These are phyloP conservation scores for Diploptera punctata DNA, from an alignment of 2,888 invertebrate species.

Conservation along the genomic window DNA sequence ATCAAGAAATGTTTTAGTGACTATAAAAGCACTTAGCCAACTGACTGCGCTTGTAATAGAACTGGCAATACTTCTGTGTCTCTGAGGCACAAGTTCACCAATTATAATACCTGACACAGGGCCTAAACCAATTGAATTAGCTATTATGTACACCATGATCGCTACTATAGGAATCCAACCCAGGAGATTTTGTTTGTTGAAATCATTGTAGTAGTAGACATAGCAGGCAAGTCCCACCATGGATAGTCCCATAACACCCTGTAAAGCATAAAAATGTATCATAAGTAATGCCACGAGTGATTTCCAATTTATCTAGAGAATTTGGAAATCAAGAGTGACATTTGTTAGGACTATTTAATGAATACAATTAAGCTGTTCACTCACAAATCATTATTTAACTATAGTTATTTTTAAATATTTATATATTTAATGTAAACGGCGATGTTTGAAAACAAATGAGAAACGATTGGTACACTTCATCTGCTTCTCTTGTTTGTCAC, in stretches of 20 bases:
- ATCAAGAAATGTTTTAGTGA: constrained; percentile 51
- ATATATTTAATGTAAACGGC: too few relatives aligned
- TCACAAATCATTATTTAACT: too few relatives aligned
- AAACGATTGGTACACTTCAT: too few relatives aligned
- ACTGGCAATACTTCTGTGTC: constrained; percentile 53
- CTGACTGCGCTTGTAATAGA: constrained; percentile 55
- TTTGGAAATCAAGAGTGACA: too few relatives aligned
- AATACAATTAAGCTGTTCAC: too few relatives aligned
- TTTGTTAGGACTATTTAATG: too few relatives aligned
- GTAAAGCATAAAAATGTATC: too few relatives aligned
- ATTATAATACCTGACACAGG: constrained; percentile 54
- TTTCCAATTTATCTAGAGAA: too few relatives aligned
- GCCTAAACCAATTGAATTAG: constrained; percentile 52
- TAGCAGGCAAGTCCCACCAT: constrained; percentile 48
- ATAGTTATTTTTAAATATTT: too few relatives aligned
- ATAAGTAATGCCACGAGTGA: too few relatives aligned
- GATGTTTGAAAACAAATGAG: too few relatives aligned
- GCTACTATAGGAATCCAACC: constrained; percentile 52
- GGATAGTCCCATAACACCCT: constrained; percentile 48
- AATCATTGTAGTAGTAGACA: constrained; percentile 45
- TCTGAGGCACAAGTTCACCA: constrained; percentile 54
- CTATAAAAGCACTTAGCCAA: constrained; percentile 52
- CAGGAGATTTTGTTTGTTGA: constrained; percentile 25
- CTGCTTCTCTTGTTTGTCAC: too few relatives aligned
- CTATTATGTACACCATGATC: constrained; percentile 50